Percentiles rank a stretch among this genome's conserved stretches.
These are phyloP conservation scores for Zaprionus vittiger DNA, from an alignment of 1,140 invertebrate species.

Conservation along the genomic window DNA sequence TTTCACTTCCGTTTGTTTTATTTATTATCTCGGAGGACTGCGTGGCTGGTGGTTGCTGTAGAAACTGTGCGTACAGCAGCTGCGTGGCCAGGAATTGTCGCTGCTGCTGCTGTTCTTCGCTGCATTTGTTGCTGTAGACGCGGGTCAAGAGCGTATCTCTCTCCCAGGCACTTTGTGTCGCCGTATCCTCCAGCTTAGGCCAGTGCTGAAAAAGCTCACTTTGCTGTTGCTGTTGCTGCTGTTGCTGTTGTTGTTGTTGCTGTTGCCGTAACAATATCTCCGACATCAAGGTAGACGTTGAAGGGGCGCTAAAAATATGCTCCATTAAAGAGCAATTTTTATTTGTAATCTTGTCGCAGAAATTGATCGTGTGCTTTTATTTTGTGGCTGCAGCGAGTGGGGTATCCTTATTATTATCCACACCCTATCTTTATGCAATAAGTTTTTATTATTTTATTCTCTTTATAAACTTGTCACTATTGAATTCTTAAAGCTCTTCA, in stretches of 20 bases:
- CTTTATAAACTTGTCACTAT: no score
- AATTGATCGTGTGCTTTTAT: not conserved
- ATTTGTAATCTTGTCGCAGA: not conserved
- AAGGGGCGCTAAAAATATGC: conserved; percentile 47
- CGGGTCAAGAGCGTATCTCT: conserved; percentile 42
- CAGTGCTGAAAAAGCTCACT: conserved; percentile 36
- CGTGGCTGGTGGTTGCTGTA: conserved; percentile 52
- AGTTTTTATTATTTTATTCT: not conserved
- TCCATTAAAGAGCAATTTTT: conserved; percentile 31
- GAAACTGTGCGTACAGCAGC: conserved; percentile 58
- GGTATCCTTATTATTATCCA: not conserved
- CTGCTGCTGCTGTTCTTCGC: conserved; percentile 46
- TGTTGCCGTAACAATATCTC: conserved; percentile 55
- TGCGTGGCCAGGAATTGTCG: conserved; percentile 61
- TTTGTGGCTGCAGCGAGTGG: not conserved
- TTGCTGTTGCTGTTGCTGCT: conserved; percentile 33
- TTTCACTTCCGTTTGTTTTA: not conserved
- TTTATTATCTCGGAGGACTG: not conserved
- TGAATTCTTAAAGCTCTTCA: no score
- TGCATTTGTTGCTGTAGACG: conserved; percentile 43
- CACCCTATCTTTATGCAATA: not conserved
- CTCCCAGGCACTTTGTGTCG: conserved; percentile 10
- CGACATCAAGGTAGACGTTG: conserved; percentile 28
- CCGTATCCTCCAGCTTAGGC: conserved; percentile 29
- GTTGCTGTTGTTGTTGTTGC: not conserved